A percentile compares a stretch with the other conserved stretches of the same genome.
phyloP scores from a whole-genome alignment of 1,140 invertebrate species.

The Augochlora pura region DNA sequence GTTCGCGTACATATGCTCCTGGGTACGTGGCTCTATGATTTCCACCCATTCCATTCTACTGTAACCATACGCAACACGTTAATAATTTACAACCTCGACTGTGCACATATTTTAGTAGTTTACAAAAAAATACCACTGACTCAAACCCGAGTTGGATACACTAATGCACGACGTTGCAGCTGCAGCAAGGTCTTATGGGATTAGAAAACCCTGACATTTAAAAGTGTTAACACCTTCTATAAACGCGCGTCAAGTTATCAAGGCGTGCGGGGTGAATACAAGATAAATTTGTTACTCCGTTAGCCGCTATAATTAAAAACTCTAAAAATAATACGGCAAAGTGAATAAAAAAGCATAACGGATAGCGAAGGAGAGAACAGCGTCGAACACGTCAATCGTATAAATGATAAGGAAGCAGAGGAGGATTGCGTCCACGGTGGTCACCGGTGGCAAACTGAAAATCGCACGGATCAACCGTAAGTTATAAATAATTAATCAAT shows the following conservation, averaged over 20 bases:
- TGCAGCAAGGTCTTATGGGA: neutral
- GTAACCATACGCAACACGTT: slow-evolving; percentile 36
- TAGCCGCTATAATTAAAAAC: slow-evolving; percentile 45
- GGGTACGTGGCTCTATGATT: slow-evolving; percentile 98
- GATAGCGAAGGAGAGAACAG: neutral
- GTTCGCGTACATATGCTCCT: slow-evolving; percentile 99
- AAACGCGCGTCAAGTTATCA: neutral
- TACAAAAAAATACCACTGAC: no score
- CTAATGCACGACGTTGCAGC: neutral
- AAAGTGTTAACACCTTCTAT: neutral
- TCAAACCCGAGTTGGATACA: neutral
- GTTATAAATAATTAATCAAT: slow-evolving; percentile 47
- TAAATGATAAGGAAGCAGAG: no score
- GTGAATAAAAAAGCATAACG: neutral
- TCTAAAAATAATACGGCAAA: slow-evolving; percentile 34
- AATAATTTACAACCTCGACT: neutral
- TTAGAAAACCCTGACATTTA: slow-evolving; percentile 9
- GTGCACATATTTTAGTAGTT: neutral
- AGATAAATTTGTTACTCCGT: slow-evolving; percentile 32
- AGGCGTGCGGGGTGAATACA: slow-evolving; percentile 4
- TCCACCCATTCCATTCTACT: slow-evolving; percentile 98
- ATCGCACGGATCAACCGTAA: neutral
- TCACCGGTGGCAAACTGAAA: neutral
- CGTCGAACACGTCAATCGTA: no score
- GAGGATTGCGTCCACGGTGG: no score